Percentiles rank a stretch among this genome's conserved stretches.
These are phyloP conservation scores for Calliphora vicina DNA, from an alignment of 1,140 invertebrate genomes.

Conservation along the genomic window DNA sequence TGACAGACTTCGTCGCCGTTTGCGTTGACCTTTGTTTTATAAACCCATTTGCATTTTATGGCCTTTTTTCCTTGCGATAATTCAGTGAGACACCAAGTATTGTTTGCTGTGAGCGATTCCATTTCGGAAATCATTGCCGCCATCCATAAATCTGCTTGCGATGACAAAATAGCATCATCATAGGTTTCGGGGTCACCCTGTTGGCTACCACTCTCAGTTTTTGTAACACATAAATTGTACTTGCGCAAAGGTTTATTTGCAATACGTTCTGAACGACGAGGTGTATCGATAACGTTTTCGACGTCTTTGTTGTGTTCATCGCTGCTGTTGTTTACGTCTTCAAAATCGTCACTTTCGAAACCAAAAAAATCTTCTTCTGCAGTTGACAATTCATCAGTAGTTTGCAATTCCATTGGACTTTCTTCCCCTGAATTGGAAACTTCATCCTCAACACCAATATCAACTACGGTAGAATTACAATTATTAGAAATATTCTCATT, in stretches of 20 bases:
- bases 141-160: too few relatives aligned
- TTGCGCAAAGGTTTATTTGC: too few relatives aligned
- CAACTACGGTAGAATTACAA: not conserved
- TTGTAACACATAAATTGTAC: too few relatives aligned
- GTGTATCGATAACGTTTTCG: too few relatives aligned
- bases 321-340: not conserved
- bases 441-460: not conserved
- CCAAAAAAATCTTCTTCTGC: not conserved
- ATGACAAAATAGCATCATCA: too few relatives aligned
- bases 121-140: too few relatives aligned
- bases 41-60: constrained; percentile 20
- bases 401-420: not conserved
- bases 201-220: too few relatives aligned
- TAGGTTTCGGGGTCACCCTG: too few relatives aligned
- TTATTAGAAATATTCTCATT: not conserved
- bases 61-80: too few relatives aligned
- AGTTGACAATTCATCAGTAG: constrained; percentile 1
- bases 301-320: not conserved
- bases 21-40: too few relatives aligned
- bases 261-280: constrained; percentile 42
- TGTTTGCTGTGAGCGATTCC: too few relatives aligned
- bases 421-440: not conserved
- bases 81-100: too few relatives aligned
- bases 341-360: not conserved
- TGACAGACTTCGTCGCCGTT: not conserved